Evolutionary conservation across 2,113 vertebrate genomes (phyloP), one percentile per base, ranked within the genome.

Genomic region (Elachura formosa): DNA sequence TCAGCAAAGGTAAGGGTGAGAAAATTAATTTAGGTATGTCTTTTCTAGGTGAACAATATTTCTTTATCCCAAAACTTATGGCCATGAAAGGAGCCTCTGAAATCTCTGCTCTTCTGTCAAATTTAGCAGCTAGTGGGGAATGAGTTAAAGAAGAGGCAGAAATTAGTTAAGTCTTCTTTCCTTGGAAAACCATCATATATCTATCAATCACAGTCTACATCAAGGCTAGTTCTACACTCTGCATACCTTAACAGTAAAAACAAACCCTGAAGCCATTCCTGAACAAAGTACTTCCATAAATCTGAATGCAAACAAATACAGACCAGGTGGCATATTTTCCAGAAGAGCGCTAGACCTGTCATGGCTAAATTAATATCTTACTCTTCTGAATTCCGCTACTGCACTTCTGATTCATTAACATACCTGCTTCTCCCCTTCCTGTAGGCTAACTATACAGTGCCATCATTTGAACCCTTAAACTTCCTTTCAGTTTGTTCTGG

Each of bases 261-360:
- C 43, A 96, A 96, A 77, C 84, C 84, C 84, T n/a, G 87, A 52
- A 94, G 93, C 45, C 81, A 75, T 87, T 94, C 73, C 77, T 81
- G 63, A 80, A 76, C 28, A 38, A 90, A 91, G 33, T 58, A 59
- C 73, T 63, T 84, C 59, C 77, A 76, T 80, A 82, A 80, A 90
- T 89, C 31, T 59, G 33, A 86, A 92, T 21, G 41, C 11, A 83
- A 84, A 52, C 71, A 51, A 33, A n/a, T 25, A 48, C 36, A 93
- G 52, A n/a, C 74, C 66, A 82, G 46, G 43, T 83, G 59, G 63
- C 8, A 25, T 74, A 77, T 86, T 63, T 88, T 73, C 71, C 63
- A 79, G 26, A 48, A 41, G 25, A 85, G 33, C 45, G 19, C 26
- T 73, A 73, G 41, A 80, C 67, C 68, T 62, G 40, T 58, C 79